Base-by-base conservation (phyloP, 2,797 vertebrate species). In the Eulemur albifrons region DNA sequence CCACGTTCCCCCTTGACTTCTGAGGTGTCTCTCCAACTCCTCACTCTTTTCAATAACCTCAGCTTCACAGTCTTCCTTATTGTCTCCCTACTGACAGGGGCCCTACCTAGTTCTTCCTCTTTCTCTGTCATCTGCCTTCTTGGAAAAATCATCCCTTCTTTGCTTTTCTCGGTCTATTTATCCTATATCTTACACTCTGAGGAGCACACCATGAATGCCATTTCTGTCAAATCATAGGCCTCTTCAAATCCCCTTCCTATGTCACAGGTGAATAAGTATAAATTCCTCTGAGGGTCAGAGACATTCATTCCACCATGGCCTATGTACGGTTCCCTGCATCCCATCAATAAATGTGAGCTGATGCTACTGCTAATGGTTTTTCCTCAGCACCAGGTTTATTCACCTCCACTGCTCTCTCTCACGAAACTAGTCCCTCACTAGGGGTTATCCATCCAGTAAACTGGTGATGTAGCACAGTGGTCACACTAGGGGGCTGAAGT, bases 101-200 rank as follows among this genome's bases (percentile, higher is more conserved):
- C n/a, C 38, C 82, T 82, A 43, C 23, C 81, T n/a, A 35, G 85
- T 27, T 67, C 79, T 57, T 43, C 57, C 57, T 80, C 52, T 73
- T 63, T 65, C 35, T 45, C 61, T 52, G 45, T 54, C 86, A 52
- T 27, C 52, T 76, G 91, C 63, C 40, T 76, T 94, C 91, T 40
- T 89, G 57, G 86, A 83, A 32, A 95, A 95, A 89, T 70, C n/a
- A n/a, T 12, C 57, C 18, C 43, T 90, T 73, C 79, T 87, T 32
- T 54, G 65, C 76, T 83, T 77, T 86, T 93, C 84, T 67, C n/a
- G 12, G 90, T 83, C 90, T 86, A 81, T 63, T 96, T 86, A 81
- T 45, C 84, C 75, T 61, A 0, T 70, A 77, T 93, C 93, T 94
- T 57, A 88, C 93, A 96, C 93, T 95, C 95, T 67, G 83, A 65